Evolutionary conservation across 1,140 invertebrate genomes (phyloP).

Genomic region (Dendrolimus punctatus): DNA sequence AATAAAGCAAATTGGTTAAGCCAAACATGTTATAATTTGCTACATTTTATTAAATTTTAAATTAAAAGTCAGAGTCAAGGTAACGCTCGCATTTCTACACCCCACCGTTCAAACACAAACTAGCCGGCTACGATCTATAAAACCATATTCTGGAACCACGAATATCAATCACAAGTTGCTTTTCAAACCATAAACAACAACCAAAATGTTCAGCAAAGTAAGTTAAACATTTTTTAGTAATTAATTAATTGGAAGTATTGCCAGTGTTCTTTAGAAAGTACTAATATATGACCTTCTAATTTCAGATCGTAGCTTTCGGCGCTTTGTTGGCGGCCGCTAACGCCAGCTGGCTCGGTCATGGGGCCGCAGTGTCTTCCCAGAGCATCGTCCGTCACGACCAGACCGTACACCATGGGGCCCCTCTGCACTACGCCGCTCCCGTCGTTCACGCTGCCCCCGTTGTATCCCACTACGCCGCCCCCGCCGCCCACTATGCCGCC

Average conservation of each 20-base stretch:
- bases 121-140: slow-evolving; percentile 8
- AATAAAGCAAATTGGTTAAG: too few species aligned
- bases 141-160: slow-evolving; percentile 21
- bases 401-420: slow-evolving; percentile 16
- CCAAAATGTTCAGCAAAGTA: slow-evolving; percentile 37
- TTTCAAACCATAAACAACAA: slow-evolving; percentile 17
- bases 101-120: too few species aligned
- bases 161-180: slow-evolving; percentile 32
- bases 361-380: slow-evolving; percentile 40
- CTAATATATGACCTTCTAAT: slow-evolving; percentile 9
- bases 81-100: too few species aligned
- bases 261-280: slow-evolving; percentile 2
- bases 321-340: slow-evolving; percentile 23
- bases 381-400: slow-evolving; percentile 41
- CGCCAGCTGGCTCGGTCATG: slow-evolving; percentile 12
- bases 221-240: slow-evolving; percentile 10
- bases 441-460: slow-evolving; percentile 17
- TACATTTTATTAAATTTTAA: too few species aligned
- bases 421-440: slow-evolving; percentile 16
- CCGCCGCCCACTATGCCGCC: slow-evolving; percentile 11
- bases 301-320: slow-evolving; percentile 29
- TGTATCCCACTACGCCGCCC: slow-evolving; percentile 1
- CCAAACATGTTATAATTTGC: too few species aligned
- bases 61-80: too few species aligned
- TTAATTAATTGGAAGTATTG: background rate